Base-by-base conservation (phyloP, 2,888 invertebrate genomes). In the Conops quadrifasciatus region DNA sequence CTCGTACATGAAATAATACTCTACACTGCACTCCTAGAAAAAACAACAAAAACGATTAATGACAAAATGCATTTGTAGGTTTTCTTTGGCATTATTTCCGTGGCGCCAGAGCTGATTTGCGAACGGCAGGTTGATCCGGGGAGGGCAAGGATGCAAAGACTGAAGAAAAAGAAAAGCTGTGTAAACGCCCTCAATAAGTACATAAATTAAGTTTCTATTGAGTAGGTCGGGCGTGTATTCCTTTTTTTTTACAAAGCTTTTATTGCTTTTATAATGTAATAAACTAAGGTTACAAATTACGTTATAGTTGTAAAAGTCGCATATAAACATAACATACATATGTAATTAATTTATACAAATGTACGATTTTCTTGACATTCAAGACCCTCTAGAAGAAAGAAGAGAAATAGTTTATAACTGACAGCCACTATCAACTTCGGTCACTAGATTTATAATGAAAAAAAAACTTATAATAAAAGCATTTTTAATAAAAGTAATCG, bases 21-120 rank as follows among this genome's bases (percentile, higher is more conserved):
- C n/a, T n/a, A n/a, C n/a, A n/a, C n/a, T n/a, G n/a, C 24, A 7
- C 59, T 59, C 26, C 30, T 1, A 28, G 24, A 28, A 11, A 26
- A 21, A 16, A 49, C 19, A 49, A 49, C 49, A 56, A 56, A 21
- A 24, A 56, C 7, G 7, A 9, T 16, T 49, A 56, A 68, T 36
- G 45, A 63, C 67, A 67, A 58, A 73, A 71, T 70, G 68, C 75
- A 75, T 74, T 73, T 73, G 67, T 75, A 76, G 53, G 53, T 21
- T 68, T 58, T 59, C 24, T 58, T 45, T 36, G 60, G 59, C 30
- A 51, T 66, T 28, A n/a, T 51, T 66, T 66, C 53, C 47, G 47
- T 64, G 47, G 21, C 64, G 47, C 28, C 21, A 59, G 28, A 21
- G 67, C 59, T 60, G 53, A 49, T 43, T 15, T 65, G 51, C 63